phyloP scores from a whole-genome alignment of 1,140 invertebrate genomes.

The Cecropterus lyciades region DNA sequence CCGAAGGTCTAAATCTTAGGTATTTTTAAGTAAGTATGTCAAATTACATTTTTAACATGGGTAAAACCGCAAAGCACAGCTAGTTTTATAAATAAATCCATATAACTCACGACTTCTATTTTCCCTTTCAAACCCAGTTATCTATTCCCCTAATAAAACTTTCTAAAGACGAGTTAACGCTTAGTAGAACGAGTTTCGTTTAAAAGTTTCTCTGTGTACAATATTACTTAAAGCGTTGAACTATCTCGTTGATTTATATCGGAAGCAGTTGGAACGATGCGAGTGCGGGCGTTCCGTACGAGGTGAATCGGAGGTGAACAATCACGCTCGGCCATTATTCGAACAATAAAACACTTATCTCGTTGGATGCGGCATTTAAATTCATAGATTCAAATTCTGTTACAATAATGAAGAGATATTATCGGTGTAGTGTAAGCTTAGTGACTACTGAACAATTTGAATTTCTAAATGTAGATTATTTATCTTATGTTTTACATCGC shows the following conservation, averaged over 20 bases:
- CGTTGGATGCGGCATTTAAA: background rate
- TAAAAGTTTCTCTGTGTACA: constrained; percentile 19
- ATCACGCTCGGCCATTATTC: constrained; percentile 29
- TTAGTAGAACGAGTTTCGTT: constrained; percentile 24
- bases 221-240: constrained; percentile 14
- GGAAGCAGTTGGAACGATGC: constrained; percentile 25
- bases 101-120: background rate
- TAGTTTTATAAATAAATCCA: no score
- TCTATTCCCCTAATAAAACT: constrained; percentile 1
- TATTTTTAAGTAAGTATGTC: no score
- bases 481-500: no score
- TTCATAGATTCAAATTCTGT: no score
- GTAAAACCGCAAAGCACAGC: no score
- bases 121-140: constrained; percentile 1
- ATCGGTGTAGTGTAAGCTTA: no score
- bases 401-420: no score
- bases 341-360: background rate
- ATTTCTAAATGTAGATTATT: no score
- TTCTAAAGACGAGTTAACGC: constrained; percentile 2
- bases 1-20: no score
- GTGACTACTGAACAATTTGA: no score
- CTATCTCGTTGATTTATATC: constrained; percentile 25
- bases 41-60: no score
- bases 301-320: constrained; percentile 32
- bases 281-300: constrained; percentile 11